These are phyloP conservation scores for Charina bottae DNA, from an alignment of 2,113 vertebrate genomes.

Conservation along the genomic window DNA sequence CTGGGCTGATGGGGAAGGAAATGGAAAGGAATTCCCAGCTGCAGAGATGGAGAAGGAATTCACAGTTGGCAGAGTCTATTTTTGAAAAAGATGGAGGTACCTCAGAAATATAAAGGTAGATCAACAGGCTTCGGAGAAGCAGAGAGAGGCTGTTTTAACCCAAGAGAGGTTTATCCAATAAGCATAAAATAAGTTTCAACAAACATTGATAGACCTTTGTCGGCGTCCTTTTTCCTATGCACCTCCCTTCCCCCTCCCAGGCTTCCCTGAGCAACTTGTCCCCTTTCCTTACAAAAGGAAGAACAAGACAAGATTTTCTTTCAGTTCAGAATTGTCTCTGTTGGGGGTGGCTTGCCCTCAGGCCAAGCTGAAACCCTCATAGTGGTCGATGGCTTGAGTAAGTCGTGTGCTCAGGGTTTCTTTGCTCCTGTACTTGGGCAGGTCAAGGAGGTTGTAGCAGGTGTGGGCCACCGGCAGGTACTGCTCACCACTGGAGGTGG, in stretches of 20 bases:
- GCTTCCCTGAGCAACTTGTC: conserved; percentile 14
- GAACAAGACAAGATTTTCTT: conserved; percentile 47
- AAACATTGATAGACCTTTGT: conserved; percentile 31
- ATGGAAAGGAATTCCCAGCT: not conserved
- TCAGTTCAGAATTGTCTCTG: conserved; percentile 18
- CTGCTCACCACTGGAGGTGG: conserved; percentile 85
- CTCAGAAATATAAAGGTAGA: conserved; percentile 2
- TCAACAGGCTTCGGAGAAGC: not conserved
- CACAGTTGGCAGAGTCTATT: not conserved
- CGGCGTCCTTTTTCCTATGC: conserved; percentile 23
- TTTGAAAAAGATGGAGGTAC: not conserved
- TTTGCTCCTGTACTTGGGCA: conserved; percentile 95
- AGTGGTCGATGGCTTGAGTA: conserved; percentile 92
- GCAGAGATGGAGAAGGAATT: no score
- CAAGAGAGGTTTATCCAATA: conserved; percentile 2
- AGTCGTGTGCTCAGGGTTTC: conserved; percentile 84
- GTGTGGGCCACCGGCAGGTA: conserved; percentile 96
- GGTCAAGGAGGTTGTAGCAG: conserved; percentile 97
- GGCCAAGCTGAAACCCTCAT: conserved; percentile 95
- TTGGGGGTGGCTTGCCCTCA: conserved; percentile 64
- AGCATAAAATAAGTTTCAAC: conserved; percentile 30
- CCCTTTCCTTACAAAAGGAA: conserved; percentile 75
- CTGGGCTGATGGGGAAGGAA: not conserved
- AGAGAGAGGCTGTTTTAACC: not conserved
- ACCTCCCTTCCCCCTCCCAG: not conserved